These are phyloP conservation scores for Aphaenogaster ashmeadi DNA, from an alignment of 1,140 invertebrate genomes.

Conservation along the genomic window DNA sequence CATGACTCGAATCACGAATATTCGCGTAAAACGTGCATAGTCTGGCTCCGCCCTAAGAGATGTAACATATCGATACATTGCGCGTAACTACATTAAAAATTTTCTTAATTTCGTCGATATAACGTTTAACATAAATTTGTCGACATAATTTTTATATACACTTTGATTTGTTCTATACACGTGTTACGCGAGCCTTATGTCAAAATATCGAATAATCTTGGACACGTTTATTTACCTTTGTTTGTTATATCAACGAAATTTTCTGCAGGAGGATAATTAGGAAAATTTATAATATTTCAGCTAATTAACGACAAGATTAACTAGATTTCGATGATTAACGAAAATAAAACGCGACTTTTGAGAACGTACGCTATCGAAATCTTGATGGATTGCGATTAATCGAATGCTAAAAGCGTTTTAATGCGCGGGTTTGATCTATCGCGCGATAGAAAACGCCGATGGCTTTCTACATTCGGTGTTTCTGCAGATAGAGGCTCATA, in stretches of 20 bases:
- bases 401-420: neutral
- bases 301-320: neutral
- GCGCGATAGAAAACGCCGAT: neutral
- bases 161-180: neutral
- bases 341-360: neutral
- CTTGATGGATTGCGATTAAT: neutral
- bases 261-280: neutral
- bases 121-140: neutral
- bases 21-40: no score
- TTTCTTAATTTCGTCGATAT: neutral
- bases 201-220: neutral
- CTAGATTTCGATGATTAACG: neutral
- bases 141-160: no score
- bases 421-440: neutral
- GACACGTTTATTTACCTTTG: neutral
- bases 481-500: neutral
- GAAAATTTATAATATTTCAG: neutral
- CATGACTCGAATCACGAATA: no score
- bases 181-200: neutral
- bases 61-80: constrained; percentile 11
- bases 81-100: constrained; percentile 9
- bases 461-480: constrained; percentile 17
- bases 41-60: no score
- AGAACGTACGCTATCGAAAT: neutral
- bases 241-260: neutral